These are phyloP conservation scores for Polypedilum pembai DNA, from an alignment of 1,140 invertebrate genomes.

Conservation along the genomic window DNA sequence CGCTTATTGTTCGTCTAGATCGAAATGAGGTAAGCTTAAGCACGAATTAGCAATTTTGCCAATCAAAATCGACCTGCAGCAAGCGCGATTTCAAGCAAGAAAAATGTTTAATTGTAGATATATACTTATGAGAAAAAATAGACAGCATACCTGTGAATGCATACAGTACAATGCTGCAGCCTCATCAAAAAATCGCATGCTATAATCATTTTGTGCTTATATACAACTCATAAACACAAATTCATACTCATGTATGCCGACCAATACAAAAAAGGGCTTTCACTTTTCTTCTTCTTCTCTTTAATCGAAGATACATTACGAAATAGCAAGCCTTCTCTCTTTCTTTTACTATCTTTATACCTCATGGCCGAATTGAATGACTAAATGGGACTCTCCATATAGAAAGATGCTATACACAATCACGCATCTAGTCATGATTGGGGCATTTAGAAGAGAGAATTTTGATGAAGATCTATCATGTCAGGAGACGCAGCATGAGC, in stretches of 20 bases:
- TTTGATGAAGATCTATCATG: too few species aligned
- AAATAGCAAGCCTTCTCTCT: not conserved
- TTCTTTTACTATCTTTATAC: not conserved
- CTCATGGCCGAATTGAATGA: not conserved
- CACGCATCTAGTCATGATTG: not conserved
- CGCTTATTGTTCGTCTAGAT: not conserved
- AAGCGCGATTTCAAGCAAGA: not conserved
- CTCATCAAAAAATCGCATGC: not conserved
- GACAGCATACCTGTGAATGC: not conserved
- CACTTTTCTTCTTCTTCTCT: not conserved
- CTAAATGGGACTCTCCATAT: not conserved
- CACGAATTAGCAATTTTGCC: not conserved
- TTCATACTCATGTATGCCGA: too few species aligned
- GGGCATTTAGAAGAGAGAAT: too few species aligned
- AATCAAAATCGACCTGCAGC: not conserved
- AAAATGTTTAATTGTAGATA: slow-evolving; percentile 7
- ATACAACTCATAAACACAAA: too few species aligned
- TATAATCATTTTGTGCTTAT: not conserved
- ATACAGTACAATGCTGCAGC: not conserved
- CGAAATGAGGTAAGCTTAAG: not conserved
- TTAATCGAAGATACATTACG: not conserved
- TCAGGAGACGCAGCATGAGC: too few species aligned
- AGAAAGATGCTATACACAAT: not conserved
- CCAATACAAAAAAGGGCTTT: not conserved
- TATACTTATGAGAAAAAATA: not conserved